Evolutionary conservation across 1,140 invertebrate species (phyloP).

Genomic region (Drosophila pseudoananassae): DNA sequence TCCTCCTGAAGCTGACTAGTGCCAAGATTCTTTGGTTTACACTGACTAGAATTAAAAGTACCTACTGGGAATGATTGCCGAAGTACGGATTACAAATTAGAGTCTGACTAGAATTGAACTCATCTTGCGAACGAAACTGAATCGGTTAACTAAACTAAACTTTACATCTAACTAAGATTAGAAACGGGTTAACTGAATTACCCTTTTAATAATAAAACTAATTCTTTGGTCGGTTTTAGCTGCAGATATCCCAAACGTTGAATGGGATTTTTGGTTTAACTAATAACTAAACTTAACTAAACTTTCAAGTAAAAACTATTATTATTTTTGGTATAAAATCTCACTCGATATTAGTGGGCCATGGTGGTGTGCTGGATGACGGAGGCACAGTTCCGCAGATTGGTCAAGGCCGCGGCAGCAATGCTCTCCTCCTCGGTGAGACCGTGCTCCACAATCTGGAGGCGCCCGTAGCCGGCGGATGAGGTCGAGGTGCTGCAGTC

Average conservation of each 20-base stretch:
- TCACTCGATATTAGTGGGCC: conserved; percentile 71
- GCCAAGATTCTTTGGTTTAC: conserved; percentile 31
- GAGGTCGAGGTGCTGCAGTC: conserved; percentile 68
- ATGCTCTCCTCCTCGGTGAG: conserved; percentile 84
- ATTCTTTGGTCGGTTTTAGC: conserved; percentile 76
- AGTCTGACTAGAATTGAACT: conserved; percentile 67
- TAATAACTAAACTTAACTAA: conserved; percentile 64
- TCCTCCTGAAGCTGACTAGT: conserved; percentile 74
- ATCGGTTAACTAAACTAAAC: conserved; percentile 42
- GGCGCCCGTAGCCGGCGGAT: conserved; percentile 62
- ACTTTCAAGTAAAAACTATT: conserved; percentile 4
- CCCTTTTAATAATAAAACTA: conserved; percentile 49
- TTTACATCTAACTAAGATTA: conserved; percentile 46
- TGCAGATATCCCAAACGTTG: conserved; percentile 40
- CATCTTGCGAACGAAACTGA: conserved; percentile 41
- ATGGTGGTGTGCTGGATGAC: conserved; percentile 84
- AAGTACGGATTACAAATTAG: conserved; percentile 51
- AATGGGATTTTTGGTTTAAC: conserved; percentile 6
- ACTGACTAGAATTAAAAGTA: conserved; percentile 49
- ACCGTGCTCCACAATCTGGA: conserved; percentile 77
- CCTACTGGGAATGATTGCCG: conserved; percentile 49
- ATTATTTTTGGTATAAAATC: conserved; percentile 11
- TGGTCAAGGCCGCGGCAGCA: conserved; percentile 79
- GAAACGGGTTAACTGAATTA: conserved; percentile 35
- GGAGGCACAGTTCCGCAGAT: conserved; percentile 81